Evolutionary conservation across 2,113 vertebrate species (phyloP).

Genomic region (Symphodus melops): DNA sequence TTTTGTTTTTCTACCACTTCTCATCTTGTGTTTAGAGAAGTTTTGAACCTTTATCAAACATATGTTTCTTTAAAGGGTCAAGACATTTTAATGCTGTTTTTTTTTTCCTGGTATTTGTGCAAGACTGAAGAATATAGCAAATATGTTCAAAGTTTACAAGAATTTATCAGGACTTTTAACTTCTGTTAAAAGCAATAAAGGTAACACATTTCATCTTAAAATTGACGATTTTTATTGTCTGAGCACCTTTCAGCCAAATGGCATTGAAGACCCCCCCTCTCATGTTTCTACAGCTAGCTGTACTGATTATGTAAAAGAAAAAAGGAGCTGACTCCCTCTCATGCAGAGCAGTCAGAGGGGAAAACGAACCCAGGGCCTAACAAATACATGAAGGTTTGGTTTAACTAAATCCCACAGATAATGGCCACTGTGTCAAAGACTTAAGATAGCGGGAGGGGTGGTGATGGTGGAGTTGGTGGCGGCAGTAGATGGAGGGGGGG

Average conservation of each 20-base stretch:
- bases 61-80: neutral
- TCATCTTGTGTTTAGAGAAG: neutral
- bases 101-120: neutral
- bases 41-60: neutral
- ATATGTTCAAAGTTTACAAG: too few relatives aligned
- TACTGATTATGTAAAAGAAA: conserved; percentile 43
- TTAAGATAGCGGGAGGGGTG: conserved; percentile 94
- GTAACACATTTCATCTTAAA: neutral
- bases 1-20: too few relatives aligned
- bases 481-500: conserved; percentile 87
- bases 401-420: conserved; percentile 97
- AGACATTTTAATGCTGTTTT: neutral
- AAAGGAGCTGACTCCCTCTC: conserved; percentile 15
- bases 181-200: neutral
- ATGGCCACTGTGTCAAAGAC: conserved; percentile 98
- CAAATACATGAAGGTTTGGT: conserved; percentile 98
- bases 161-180: too few relatives aligned
- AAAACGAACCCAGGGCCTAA: conserved; percentile 88
- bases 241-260: conserved; percentile 18
- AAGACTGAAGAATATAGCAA: neutral
- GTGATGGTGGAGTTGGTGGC: conserved; percentile 80
- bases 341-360: conserved; percentile 72
- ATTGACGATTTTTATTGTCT: conserved; percentile 6
- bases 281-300: conserved; percentile 59
- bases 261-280: conserved; percentile 37